phyloP scores from a whole-genome alignment of 2,113 vertebrate species.

The Lamprologus sp. region DNA sequence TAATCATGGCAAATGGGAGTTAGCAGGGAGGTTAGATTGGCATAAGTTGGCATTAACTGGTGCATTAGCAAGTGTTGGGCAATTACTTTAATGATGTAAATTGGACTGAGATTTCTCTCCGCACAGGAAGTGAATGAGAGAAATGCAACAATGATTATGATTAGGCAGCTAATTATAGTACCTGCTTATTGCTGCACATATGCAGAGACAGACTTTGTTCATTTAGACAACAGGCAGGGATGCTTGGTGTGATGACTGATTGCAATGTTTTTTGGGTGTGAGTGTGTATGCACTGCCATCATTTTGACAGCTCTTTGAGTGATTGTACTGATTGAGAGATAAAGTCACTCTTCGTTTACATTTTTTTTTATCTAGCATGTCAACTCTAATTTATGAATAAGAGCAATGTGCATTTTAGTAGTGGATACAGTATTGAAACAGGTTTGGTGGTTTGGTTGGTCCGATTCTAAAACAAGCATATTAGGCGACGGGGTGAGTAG shows the following conservation, averaged over 20 bases:
- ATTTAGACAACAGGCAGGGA: conserved; percentile 20
- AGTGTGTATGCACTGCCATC: background rate
- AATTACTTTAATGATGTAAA: conserved; percentile 70
- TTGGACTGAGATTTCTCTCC: conserved; percentile 57
- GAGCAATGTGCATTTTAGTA: background rate
- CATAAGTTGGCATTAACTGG: conserved; percentile 59
- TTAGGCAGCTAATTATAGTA: conserved; percentile 70
- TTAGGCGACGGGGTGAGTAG: background rate
- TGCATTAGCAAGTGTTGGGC: conserved; percentile 66
- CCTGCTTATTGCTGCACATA: conserved; percentile 54
- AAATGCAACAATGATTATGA: conserved; percentile 71
- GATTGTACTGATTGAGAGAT: background rate
- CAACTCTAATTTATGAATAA: background rate
- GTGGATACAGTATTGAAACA: background rate
- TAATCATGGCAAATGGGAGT: conserved; percentile 63
- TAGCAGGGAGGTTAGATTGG: conserved; percentile 57
- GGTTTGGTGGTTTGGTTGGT: background rate
- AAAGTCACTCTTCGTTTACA: background rate
- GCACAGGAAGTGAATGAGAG: conserved; percentile 55
- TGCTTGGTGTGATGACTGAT: conserved; percentile 24
- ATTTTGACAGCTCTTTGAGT: background rate
- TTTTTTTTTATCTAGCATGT: background rate
- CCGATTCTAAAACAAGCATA: background rate
- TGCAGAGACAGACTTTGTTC: conserved; percentile 44
- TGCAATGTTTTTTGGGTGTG: background rate